Conservation (phyloP, 2,797 vertebrate genomes). For the Myotis vivesi region DNA sequence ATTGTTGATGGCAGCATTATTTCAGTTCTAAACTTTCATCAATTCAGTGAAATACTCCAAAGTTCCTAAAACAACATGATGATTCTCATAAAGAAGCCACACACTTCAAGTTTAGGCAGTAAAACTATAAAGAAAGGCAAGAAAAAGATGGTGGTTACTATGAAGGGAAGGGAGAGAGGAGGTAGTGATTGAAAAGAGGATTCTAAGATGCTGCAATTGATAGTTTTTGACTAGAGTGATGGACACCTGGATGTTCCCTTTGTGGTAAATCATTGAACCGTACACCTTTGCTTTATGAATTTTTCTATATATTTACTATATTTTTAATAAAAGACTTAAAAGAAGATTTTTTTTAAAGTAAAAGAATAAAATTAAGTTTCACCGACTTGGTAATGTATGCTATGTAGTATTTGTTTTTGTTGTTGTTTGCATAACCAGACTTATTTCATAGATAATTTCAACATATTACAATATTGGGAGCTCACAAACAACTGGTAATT, state of each 20-base stretch:
- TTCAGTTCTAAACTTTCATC: background rate
- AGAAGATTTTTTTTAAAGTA: background rate
- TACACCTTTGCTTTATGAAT: background rate
- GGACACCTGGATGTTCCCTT: background rate
- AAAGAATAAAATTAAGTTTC: conserved; percentile 3
- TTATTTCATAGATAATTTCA: conserved; percentile 10
- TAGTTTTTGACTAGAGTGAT: background rate
- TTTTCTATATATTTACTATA: background rate
- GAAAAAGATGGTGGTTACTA: background rate
- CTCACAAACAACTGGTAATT: background rate
- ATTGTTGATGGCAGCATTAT: background rate
- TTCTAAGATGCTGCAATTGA: background rate
- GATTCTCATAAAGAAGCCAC: background rate
- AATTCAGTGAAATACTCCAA: background rate
- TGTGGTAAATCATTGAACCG: background rate
- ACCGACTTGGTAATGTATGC: background rate
- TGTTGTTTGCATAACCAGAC: background rate
- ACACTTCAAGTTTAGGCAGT: background rate
- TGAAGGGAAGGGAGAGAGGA: background rate
- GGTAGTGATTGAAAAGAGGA: background rate
- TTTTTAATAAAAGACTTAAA: conserved; percentile 6
- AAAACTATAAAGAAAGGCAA: background rate
- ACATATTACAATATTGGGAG: background rate
- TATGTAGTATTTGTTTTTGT: background rate
- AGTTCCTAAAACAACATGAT: background rate